phyloP scores from a whole-genome alignment of 2,797 vertebrate species.

The Oceanodroma leucorhoa region DNA sequence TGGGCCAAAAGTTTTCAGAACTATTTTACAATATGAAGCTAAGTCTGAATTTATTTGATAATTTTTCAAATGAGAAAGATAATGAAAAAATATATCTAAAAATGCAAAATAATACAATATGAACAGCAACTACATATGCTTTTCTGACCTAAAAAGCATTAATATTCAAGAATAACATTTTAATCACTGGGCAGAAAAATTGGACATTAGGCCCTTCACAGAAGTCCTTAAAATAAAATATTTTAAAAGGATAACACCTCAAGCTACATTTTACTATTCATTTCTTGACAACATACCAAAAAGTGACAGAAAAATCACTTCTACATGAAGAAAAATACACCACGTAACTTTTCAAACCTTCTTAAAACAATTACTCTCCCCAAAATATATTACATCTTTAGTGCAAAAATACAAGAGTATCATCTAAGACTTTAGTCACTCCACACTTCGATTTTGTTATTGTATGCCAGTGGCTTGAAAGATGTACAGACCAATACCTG shows the following conservation, averaged over 20 bases:
- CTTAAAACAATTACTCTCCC: neutral
- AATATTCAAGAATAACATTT: neutral
- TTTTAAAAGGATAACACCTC: neutral
- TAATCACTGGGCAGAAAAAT: neutral
- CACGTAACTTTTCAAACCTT: neutral
- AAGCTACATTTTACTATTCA: neutral
- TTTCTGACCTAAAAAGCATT: neutral
- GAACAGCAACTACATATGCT: neutral
- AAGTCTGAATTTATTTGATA: neutral
- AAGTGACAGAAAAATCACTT: neutral
- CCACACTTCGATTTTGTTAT: neutral
- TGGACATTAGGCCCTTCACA: neutral
- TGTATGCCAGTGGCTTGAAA: neutral
- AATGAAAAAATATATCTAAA: neutral
- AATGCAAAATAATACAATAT: neutral
- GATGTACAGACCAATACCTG: neutral
- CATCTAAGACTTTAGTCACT: neutral
- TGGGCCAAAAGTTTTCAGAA: neutral
- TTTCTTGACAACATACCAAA: neutral
- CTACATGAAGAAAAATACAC: neutral
- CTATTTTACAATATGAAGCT: neutral
- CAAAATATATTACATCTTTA: neutral
- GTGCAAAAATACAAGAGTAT: neutral
- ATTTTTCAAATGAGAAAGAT: neutral
- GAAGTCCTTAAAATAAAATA: neutral